Conservation (phyloP, 2,113 vertebrate genomes). For the Thunnus maccoyii region DNA sequence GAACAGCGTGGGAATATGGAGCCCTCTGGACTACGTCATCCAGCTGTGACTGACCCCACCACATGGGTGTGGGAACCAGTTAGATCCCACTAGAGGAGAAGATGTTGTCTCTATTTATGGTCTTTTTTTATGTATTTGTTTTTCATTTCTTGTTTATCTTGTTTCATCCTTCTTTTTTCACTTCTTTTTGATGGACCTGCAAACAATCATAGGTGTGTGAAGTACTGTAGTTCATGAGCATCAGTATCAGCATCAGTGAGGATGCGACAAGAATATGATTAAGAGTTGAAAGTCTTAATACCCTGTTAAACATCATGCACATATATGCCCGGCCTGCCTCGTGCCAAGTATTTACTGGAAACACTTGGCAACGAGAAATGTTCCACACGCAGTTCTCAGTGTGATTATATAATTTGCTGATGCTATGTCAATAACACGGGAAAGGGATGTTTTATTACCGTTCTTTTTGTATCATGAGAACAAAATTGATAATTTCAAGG, state of each 20-base stretch:
- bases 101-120: constrained; percentile 52
- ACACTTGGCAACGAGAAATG: constrained; percentile 25
- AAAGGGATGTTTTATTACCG: background rate
- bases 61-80: constrained; percentile 79
- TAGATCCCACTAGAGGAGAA: constrained; percentile 47
- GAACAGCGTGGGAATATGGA: constrained; percentile 82
- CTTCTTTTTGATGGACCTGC: background rate
- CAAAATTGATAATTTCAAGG: background rate
- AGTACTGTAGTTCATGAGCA: background rate
- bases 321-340: constrained; percentile 24
- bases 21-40: constrained; percentile 76
- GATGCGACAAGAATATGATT: constrained; percentile 19
- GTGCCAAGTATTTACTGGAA: constrained; percentile 44
- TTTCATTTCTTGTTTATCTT: background rate
- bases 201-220: background rate
- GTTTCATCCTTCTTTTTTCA: background rate
- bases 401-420: constrained; percentile 35
- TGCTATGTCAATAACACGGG: constrained; percentile 1
- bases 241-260: background rate
- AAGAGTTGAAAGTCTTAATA: constrained; percentile 3
- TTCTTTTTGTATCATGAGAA: background rate
- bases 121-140: constrained; percentile 25
- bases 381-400: constrained; percentile 19
- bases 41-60: constrained; percentile 61
- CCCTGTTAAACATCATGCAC: background rate